A percentile compares a stretch with the other conserved stretches of the same genome.
These are phyloP conservation scores for Lysandra bellargus DNA, from an alignment of 2,888 invertebrate genomes.

Conservation along the genomic window DNA sequence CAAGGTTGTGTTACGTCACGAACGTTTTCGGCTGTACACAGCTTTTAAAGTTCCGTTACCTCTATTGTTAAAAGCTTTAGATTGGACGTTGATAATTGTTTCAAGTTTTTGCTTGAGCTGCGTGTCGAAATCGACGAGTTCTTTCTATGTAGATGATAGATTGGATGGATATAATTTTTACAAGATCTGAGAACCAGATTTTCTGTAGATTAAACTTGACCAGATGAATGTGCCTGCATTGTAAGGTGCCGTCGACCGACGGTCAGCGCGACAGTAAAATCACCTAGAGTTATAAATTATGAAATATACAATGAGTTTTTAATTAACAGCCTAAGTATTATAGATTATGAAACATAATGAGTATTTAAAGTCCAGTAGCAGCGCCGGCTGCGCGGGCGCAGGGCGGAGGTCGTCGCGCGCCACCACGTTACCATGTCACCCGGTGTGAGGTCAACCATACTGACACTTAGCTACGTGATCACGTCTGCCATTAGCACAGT, in stretches of 20 bases:
- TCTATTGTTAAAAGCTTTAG: constrained; percentile 29
- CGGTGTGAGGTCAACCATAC: constrained; percentile 24
- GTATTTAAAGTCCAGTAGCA: neutral
- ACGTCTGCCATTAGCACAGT: neutral
- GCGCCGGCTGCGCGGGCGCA: neutral
- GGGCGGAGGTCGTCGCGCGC: constrained; percentile 28
- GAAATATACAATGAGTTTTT: too few relatives aligned
- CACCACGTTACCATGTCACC: constrained; percentile 25
- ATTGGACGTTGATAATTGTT: constrained; percentile 26
- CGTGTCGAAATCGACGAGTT: constrained; percentile 1
- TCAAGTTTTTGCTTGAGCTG: constrained; percentile 1
- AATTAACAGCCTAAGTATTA: neutral
- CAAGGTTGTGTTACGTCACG: constrained; percentile 44
- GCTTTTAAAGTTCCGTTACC: constrained; percentile 34
- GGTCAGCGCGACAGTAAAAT: too few relatives aligned
- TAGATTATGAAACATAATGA: neutral
- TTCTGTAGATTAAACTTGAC: too few relatives aligned
- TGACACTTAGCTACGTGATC: neutral
- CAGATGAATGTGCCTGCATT: too few relatives aligned
- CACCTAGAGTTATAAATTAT: too few relatives aligned
- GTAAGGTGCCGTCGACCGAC: too few relatives aligned
- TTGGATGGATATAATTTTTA: neutral
- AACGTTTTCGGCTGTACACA: constrained; percentile 40
- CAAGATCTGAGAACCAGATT: neutral
- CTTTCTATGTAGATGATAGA: neutral